phyloP scores from a whole-genome alignment of 2,797 vertebrate species.

The Caiman crocodilus region DNA sequence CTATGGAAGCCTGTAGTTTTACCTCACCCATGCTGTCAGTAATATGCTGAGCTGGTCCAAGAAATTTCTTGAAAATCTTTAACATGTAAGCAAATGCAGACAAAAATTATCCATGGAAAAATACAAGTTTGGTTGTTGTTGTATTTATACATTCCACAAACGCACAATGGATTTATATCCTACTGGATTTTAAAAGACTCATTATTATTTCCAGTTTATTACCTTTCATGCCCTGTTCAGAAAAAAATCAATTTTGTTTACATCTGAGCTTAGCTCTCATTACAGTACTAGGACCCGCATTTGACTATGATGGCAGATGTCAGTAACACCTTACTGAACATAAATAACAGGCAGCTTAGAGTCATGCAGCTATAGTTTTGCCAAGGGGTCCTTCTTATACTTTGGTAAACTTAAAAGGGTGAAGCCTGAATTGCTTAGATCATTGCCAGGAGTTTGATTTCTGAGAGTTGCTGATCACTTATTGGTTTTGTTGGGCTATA shows the following conservation, averaged over 20 bases:
- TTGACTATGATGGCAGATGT: neutral
- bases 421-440: neutral
- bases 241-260: conserved; percentile 48
- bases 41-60: too few species aligned
- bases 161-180: neutral
- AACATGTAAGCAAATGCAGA: neutral
- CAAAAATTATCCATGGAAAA: neutral
- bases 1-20: neutral
- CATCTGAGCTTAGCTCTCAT: neutral
- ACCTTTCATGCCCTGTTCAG: conserved; percentile 16
- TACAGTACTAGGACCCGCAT: neutral
- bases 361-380: conserved; percentile 26
- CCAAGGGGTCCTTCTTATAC: conserved; percentile 16
- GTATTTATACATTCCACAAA: neutral
- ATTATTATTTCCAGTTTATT: neutral
- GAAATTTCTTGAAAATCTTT: neutral
- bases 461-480: neutral
- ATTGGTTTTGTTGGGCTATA: neutral
- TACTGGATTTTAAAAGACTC: conserved; percentile 25
- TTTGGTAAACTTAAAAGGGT: conserved; percentile 21
- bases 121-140: neutral
- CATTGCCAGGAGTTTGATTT: conserved; percentile 30
- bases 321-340: conserved; percentile 38
- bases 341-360: conserved; percentile 60
- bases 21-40: too few species aligned